phyloP scores from a whole-genome alignment of 2,113 vertebrate species.

The Prunella himalayana region DNA sequence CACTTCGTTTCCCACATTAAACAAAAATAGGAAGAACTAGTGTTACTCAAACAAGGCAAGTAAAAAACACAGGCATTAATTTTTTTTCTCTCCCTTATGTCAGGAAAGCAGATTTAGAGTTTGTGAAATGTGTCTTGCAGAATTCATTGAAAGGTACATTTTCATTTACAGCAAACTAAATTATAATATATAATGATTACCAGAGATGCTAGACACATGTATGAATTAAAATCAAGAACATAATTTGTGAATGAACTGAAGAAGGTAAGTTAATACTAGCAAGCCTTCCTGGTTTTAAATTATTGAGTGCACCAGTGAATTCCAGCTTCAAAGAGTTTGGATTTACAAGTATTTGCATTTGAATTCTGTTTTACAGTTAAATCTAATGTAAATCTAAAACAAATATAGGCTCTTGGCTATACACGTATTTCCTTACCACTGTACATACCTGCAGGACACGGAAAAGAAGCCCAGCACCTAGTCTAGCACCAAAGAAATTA shows the following conservation, averaged over 20 bases:
- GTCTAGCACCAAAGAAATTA: background rate
- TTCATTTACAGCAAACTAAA: background rate
- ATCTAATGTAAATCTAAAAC: background rate
- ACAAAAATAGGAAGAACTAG: background rate
- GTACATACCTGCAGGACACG: background rate
- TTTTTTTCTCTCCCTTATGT: background rate
- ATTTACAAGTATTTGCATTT: constrained; percentile 40
- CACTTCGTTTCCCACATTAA: background rate
- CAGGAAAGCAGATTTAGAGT: background rate
- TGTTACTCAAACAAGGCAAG: background rate
- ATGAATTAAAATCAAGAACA: background rate
- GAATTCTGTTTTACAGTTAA: background rate
- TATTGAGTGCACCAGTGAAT: background rate
- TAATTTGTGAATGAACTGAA: background rate
- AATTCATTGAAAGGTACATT: background rate
- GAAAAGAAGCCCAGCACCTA: background rate
- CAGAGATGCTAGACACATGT: background rate
- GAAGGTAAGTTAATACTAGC: background rate
- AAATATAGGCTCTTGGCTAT: background rate
- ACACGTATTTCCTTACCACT: background rate
- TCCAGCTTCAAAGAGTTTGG: background rate
- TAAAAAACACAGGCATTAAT: background rate
- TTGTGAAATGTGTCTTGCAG: background rate
- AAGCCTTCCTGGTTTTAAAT: background rate
- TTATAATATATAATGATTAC: background rate